A percentile compares a stretch with the other conserved stretches of the same genome.
Conservation (phyloP, 2,888 invertebrate species). For the Cephus rjabovi region DNA sequence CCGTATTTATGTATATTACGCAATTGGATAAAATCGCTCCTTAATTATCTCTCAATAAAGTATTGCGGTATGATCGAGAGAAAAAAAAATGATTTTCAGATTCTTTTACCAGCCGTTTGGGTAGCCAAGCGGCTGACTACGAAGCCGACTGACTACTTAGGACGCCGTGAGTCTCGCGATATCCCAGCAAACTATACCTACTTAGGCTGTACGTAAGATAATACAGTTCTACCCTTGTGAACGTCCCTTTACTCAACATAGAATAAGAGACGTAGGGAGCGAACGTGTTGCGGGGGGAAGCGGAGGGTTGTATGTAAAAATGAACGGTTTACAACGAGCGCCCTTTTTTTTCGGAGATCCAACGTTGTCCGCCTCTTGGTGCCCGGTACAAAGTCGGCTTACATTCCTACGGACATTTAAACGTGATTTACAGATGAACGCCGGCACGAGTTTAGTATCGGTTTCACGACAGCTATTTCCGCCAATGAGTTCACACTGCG, state of each 20-base stretch:
- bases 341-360: neutral
- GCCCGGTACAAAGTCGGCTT: neutral
- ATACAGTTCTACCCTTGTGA: neutral
- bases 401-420: neutral
- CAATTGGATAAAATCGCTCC: neutral
- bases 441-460: neutral
- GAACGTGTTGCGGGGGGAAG: conserved; percentile 3
- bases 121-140: conserved; percentile 27
- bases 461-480: neutral
- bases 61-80: neutral
- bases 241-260: neutral
- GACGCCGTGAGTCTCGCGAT: conserved; percentile 18
- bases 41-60: neutral
- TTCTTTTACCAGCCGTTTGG: neutral
- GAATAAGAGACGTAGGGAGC: conserved; percentile 16
- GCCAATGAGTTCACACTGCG: neutral
- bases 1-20: neutral
- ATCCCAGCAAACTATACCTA: neutral
- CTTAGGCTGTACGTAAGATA: neutral
- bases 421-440: neutral
- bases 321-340: neutral
- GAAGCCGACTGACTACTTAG: conserved; percentile 30
- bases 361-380: neutral
- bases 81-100: neutral
- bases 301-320: neutral